These are phyloP conservation scores for Cichladusa arquata DNA, from an alignment of 2,113 vertebrate genomes.

Conservation along the genomic window DNA sequence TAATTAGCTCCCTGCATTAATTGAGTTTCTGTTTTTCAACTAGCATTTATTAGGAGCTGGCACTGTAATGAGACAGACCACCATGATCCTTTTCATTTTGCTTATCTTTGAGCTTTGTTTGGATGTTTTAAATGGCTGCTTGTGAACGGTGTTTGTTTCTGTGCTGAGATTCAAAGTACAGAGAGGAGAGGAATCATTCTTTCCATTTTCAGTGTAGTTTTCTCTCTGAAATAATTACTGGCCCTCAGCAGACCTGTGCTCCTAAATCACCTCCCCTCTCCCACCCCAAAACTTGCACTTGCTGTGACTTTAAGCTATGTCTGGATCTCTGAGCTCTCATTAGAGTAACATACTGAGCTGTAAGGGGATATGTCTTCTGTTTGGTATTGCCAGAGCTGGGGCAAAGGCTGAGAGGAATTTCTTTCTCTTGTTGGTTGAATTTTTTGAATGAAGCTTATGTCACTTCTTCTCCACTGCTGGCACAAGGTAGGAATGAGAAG, in stretches of 20 bases:
- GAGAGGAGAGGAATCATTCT: neutral
- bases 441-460: neutral
- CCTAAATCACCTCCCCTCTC: neutral
- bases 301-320: neutral
- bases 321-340: neutral
- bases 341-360: neutral
- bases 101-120: neutral
- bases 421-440: neutral
- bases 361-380: neutral
- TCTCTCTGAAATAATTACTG: neutral
- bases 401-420: neutral
- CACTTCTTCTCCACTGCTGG: neutral
- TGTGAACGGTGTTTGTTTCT: neutral
- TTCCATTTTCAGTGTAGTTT: neutral
- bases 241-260: neutral
- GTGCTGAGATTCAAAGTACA: neutral
- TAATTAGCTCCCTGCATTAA: slow-evolving; percentile 45
- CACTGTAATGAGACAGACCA: neutral
- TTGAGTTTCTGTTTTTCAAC: neutral
- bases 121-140: neutral
- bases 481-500: neutral
- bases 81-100: neutral
- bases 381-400: neutral
- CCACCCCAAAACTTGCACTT: neutral
- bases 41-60: slow-evolving; percentile 3